Conservation (phyloP, 2,113 vertebrate genomes). For the Coracopsis vasa region DNA sequence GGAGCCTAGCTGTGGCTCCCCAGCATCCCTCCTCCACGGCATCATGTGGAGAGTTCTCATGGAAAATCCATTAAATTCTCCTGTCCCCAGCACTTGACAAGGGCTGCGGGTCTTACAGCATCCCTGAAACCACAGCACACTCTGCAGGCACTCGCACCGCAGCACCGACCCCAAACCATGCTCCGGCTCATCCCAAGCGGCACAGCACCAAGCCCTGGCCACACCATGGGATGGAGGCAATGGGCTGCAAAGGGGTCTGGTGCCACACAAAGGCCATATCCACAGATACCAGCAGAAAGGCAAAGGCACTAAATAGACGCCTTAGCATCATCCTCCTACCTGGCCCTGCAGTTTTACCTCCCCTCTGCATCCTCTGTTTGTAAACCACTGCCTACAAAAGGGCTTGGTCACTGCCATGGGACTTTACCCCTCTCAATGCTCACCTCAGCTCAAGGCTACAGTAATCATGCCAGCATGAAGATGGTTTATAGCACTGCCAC, state of each 20-base stretch:
- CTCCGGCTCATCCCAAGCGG: rapidly evolving
- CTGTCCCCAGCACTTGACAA: not conserved
- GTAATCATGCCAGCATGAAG: slow-evolving; percentile 61
- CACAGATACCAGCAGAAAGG: not conserved
- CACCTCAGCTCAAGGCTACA: not conserved
- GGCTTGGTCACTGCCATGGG: not conserved
- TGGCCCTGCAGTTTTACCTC: not conserved
- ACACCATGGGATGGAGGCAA: not conserved
- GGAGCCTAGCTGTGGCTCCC: not conserved
- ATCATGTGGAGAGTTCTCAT: not conserved
- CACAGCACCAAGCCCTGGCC: rapidly evolving
- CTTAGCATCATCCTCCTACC: rapidly evolving
- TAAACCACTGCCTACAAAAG: not conserved
- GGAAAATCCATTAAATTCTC: not conserved
- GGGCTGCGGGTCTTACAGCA: not conserved
- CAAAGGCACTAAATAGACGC: not conserved
- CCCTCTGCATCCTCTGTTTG: not conserved
- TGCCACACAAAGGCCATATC: rapidly evolving
- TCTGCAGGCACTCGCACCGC: not conserved
- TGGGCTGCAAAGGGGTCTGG: rapidly evolving
- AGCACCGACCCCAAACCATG: not conserved
- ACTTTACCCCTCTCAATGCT: not conserved
- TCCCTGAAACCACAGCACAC: slow-evolving; percentile 62
- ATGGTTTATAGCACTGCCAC: slow-evolving; percentile 42
- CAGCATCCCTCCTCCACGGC: not conserved